Evolutionary conservation across 2,797 vertebrate species (phyloP).

Genomic region (Sternotherus odoratus): DNA sequence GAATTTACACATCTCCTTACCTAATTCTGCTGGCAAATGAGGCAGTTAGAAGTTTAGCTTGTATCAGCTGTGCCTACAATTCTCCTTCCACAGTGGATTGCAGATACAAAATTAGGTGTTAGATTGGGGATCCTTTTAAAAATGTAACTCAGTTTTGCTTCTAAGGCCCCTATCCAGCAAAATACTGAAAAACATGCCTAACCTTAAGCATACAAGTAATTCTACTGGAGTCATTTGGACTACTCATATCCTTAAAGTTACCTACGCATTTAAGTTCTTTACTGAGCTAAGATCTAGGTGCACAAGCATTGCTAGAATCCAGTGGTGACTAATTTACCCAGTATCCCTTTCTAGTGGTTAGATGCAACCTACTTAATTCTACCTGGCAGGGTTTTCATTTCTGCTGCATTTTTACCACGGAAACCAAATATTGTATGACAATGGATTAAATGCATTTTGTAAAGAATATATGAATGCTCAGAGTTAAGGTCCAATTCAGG

Average conservation of each 20-base stretch:
- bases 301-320: not conserved
- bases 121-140: not conserved
- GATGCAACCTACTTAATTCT: not conserved
- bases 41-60: not conserved
- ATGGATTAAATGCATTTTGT: not conserved
- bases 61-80: not conserved
- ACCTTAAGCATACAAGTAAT: not conserved
- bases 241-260: not conserved
- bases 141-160: not conserved
- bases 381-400: not conserved
- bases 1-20: not conserved
- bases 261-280: not conserved
- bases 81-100: not conserved
- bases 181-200: not conserved
- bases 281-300: not conserved
- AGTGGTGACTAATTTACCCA: not conserved
- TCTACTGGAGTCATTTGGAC: not conserved
- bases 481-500: slow-evolving; percentile 16
- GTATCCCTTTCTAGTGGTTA: not conserved
- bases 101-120: not conserved
- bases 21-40: not conserved
- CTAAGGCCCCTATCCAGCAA: not conserved
- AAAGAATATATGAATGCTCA: slow-evolving; percentile 22
- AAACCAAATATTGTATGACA: not conserved
- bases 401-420: not conserved